These are phyloP conservation scores for Lytechinus pictus DNA, from an alignment of 35 echinoderm and acorn worm species.

Conservation along the genomic window DNA sequence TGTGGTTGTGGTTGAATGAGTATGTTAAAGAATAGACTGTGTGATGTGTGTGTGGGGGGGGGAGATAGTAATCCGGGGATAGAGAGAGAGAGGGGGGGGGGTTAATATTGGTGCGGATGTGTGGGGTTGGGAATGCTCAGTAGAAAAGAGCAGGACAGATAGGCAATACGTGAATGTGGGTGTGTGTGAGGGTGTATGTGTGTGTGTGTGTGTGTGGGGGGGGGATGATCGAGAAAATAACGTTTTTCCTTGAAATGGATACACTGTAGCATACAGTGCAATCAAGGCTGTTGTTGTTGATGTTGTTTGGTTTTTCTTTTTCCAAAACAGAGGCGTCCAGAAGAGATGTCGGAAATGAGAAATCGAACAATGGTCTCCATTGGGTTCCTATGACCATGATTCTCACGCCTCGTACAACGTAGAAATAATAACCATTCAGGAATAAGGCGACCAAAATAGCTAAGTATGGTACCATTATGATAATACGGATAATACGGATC, in stretches of 20 bases:
- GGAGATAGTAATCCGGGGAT: no score
- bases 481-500: neutral
- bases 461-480: neutral
- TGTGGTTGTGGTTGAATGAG: no score
- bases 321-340: neutral
- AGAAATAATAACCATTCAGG: neutral
- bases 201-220: neutral
- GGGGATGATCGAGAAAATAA: neutral
- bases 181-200: neutral
- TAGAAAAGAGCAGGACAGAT: no score
- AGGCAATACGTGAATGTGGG: neutral
- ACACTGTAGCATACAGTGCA: neutral
- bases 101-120: no score
- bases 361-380: constrained; percentile 10
- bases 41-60: neutral
- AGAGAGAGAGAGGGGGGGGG: no score
- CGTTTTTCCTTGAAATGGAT: neutral
- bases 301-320: neutral
- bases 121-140: no score
- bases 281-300: neutral
- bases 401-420: neutral
- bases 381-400: neutral
- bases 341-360: constrained; percentile 7
- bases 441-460: neutral
- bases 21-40: neutral